Evolutionary conservation across 1,140 invertebrate species (phyloP), one percentile per base, ranked within the genome.

Genomic region (Ylistrum balloti): DNA sequence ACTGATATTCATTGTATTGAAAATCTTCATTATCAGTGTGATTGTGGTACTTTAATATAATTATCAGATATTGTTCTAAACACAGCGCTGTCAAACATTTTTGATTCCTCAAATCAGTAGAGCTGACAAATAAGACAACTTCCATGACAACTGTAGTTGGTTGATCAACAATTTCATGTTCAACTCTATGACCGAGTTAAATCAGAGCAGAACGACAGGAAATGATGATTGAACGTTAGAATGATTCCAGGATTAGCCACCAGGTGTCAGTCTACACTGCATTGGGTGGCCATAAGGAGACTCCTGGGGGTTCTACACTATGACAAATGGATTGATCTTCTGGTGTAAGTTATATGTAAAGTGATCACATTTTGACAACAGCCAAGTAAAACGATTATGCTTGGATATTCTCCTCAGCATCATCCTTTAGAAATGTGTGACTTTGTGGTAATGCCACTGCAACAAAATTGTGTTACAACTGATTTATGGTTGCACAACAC

Each of bases 291-390:
- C 56, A 28, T 74, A 74, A 74, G 56, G 56, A 74, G 56, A n/a
- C 56, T 74, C 56, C 0, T 28, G 56, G 56, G 56, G n/a, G 56
- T 74, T 17, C 22, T 9, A 74, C 56, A 1, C 56, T 0, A 7
- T n/a, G 56, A 74, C 56, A n/a, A 74, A 74, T n/a, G 56, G 28
- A 74, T 28, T 74, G 56, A 74, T 28, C n/a, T 28, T 74, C 22
- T 74, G 56, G 56, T 74, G 56, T 74, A 74, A 74, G 56, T 74
- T 74, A 74, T 74, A 74, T 74, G 56, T 74, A 74, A n/a, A 74
- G 56, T 5, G 56, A 74, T 74, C 22, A 28, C 56, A 74, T 74
- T 74, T 74, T 74, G 56, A 74, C 56, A 74, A 74, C 22, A 28
- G 20, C n/a, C 22, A 74, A 74, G 56, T 74, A 74, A 28, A 74